Evolutionary conservation across 1,140 invertebrate genomes (phyloP), one percentile per base, ranked within the genome.

Genomic region (Trachymyrmex cornetzi): DNA sequence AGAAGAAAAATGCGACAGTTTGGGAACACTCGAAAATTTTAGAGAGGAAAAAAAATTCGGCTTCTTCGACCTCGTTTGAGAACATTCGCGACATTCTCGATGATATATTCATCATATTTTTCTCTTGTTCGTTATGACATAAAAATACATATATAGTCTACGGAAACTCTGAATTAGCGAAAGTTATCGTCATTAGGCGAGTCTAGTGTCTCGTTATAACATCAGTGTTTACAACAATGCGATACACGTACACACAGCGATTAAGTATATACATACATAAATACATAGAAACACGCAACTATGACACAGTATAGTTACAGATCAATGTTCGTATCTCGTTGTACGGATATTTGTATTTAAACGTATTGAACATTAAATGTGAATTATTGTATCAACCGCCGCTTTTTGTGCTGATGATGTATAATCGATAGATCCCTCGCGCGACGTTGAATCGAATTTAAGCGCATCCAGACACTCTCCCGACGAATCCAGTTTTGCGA

Each of bases 21-120:
- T 57, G 7, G 1, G 24, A 3, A 75, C 44, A 48, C 24, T 53
- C 24, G 5, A 22, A 67, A 48, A 2, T 48, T 61, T 30, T 34
- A 24, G 14, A 84, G 55, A 84, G 55, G 38, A 38, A 1, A 75
- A 75, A 75, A 63, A 75, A 63, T 84, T 84, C 24, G 38, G 24
- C 80, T 75, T 82, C 34, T 82, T 74, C 38, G 24, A 50, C 63
- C 61, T 81, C 86, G 81, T 75, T 90, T 69, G 14, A 85, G 85
- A 91, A 90, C 88, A 81, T 81, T 81, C 82, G 89, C 87, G 89
- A 90, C 87, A 91, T 91, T 91, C 89, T 84, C 77, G 87, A 90
- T 89, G 82, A 91, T 91, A 86, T 44, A 87, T 89, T 87, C 85
- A 79, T 86, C 89, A 64, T 90, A 82, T 66, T 89, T 91, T 89